These are phyloP conservation scores for Chlorospingus flavigularis DNA, from an alignment of 2,797 vertebrate species.

Conservation along the genomic window DNA sequence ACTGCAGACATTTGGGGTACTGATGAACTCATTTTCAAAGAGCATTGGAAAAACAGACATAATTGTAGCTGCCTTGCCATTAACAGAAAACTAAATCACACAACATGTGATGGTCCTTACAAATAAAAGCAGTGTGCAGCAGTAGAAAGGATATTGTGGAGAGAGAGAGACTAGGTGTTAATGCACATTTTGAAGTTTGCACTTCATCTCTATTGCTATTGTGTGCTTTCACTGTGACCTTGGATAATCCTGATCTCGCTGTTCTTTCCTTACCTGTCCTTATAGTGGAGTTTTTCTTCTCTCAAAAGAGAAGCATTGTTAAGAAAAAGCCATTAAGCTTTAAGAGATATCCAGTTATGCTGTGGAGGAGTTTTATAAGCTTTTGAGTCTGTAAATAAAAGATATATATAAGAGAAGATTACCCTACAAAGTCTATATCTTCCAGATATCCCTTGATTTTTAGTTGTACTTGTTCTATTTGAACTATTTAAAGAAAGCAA, in stretches of 20 bases:
- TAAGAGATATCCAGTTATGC: neutral
- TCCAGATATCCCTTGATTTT: neutral
- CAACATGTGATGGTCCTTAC: neutral
- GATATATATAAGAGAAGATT: neutral
- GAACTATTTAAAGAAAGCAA: slow-evolving; percentile 61
- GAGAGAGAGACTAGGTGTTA: neutral
- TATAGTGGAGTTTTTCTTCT: neutral
- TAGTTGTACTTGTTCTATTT: slow-evolving; percentile 17
- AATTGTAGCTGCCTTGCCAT: neutral
- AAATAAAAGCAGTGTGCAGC: neutral
- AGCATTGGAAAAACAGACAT: neutral
- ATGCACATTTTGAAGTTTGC: neutral
- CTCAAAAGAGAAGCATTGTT: neutral
- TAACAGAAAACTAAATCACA: neutral
- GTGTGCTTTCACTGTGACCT: neutral
- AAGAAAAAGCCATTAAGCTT: neutral
- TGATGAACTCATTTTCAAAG: neutral
- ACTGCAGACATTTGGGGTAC: neutral
- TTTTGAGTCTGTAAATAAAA: neutral
- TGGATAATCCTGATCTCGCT: neutral
- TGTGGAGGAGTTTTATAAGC: neutral
- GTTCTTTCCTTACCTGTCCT: neutral
- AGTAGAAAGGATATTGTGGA: neutral
- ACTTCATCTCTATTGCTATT: neutral
- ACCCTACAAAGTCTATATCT: neutral